Evolutionary conservation across 2,113 vertebrate species (phyloP), one percentile per base, ranked within the genome.

Genomic region (Condylura cristata): DNA sequence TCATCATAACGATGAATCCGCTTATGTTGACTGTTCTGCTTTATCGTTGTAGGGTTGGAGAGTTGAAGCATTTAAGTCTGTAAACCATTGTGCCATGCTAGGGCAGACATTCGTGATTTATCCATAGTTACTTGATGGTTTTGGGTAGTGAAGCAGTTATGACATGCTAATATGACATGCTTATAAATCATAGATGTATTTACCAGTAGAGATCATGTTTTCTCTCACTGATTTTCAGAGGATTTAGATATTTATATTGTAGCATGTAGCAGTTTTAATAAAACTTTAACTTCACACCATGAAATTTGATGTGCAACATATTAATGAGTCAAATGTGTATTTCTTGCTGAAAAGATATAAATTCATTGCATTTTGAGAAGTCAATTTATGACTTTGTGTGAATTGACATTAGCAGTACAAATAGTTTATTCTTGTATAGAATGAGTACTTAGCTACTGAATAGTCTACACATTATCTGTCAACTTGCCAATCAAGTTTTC

Each of bases 51-150:
- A 37, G 28, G 8, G 63, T 41, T 56, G 72, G 56, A 66, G 63
- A 58, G 30, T 72, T 58, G 53, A 90, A 84, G 83, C 37, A 72
- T 84, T 83, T 95, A 66, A 85, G 20, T 93, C 81, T 91, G 74
- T 37, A 87, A 81, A 95, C 56, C 61, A 28, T 26, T 44, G 30
- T 83, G n/a, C 53, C 80, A 74, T 65, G 61, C 66, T 46, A 26
- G 46, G 60, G 75, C 53, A 92, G 84, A 76, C 87, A 93, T 93
- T 93, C 90, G 80, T 74, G 78, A 96, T 95, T 80, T 61, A 94
- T 78, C 80, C n/a, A 34, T 93, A 68, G 48, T 91, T 94, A 91
- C 72, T 90, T 48, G 30, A 48, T 91, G 72, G 61, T 56, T 85
- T 66, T 81, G n/a, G 39, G 30, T 68, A 81, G 87, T 44, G 48